phyloP scores from a whole-genome alignment of 2,113 vertebrate species.

The Gambusia holbrooki region DNA sequence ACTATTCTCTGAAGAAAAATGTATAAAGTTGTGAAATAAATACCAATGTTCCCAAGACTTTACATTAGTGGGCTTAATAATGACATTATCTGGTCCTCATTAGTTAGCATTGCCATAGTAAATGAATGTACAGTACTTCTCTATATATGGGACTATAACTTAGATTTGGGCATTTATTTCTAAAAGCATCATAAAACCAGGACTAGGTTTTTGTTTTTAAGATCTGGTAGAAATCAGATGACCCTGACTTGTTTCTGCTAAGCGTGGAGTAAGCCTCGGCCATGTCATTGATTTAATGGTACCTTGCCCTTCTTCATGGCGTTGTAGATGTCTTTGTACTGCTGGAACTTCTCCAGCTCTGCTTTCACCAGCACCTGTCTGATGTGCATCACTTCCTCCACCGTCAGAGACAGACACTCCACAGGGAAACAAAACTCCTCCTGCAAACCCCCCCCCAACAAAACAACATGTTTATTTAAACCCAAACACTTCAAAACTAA shows the following conservation, averaged over 20 bases:
- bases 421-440: conserved; percentile 99
- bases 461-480: conserved; percentile 55
- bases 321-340: conserved; percentile 95
- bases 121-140: too few relatives aligned
- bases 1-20: neutral
- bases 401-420: conserved; percentile 93
- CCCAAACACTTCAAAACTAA: neutral
- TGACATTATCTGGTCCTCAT: neutral
- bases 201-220: neutral
- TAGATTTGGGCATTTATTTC: too few relatives aligned
- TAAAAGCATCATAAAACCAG: too few relatives aligned
- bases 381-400: conserved; percentile 99
- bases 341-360: conserved; percentile 98
- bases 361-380: conserved; percentile 98
- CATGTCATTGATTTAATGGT: conserved; percentile 1
- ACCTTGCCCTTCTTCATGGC: conserved; percentile 99
- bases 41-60: neutral
- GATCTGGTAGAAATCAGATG: neutral
- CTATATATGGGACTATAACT: too few relatives aligned
- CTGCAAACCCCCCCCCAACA: conserved; percentile 66
- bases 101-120: neutral
- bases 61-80: neutral
- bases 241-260: neutral
- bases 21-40: neutral
- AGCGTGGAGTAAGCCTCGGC: neutral